Conservation (phyloP, 2,797 vertebrate genomes). For the Glyptemys insculpta region DNA sequence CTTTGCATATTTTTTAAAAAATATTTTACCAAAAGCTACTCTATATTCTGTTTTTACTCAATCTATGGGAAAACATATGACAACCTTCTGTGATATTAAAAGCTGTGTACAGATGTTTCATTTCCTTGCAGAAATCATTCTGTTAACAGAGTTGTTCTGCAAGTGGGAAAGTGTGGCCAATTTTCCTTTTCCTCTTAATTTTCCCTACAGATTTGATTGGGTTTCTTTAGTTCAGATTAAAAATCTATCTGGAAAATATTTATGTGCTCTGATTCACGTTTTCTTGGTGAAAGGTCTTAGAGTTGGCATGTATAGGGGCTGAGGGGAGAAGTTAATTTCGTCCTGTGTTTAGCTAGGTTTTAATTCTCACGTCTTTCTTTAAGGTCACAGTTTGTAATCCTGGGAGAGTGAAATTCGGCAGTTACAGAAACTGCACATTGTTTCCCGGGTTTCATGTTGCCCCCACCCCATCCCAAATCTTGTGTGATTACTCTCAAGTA, state of each 20-base stretch:
- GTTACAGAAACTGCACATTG: conserved; percentile 21
- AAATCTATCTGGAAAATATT: conserved; percentile 33
- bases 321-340: conserved; percentile 52
- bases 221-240: conserved; percentile 47
- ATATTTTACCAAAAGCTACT: conserved; percentile 49
- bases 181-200: conserved; percentile 29
- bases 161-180: conserved; percentile 1
- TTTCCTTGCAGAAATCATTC: conserved; percentile 34
- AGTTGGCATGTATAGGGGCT: conserved; percentile 46
- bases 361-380: conserved; percentile 25
- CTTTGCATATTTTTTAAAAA: conserved; percentile 5
- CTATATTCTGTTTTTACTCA: conserved; percentile 49
- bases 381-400: conserved; percentile 34
- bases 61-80: conserved; percentile 35
- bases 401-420: conserved; percentile 10
- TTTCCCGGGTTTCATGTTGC: conserved; percentile 56
- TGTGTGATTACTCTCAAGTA: background rate
- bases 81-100: conserved; percentile 46
- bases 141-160: conserved; percentile 13
- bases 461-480: background rate
- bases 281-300: conserved; percentile 41
- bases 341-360: conserved; percentile 24
- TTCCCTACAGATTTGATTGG: conserved; percentile 40
- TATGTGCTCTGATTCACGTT: background rate
- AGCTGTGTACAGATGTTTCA: conserved; percentile 2